A percentile compares a stretch with the other conserved stretches of the same genome.
Conservation (phyloP, 2,888 invertebrate genomes). For the Alsophila aescularia region DNA sequence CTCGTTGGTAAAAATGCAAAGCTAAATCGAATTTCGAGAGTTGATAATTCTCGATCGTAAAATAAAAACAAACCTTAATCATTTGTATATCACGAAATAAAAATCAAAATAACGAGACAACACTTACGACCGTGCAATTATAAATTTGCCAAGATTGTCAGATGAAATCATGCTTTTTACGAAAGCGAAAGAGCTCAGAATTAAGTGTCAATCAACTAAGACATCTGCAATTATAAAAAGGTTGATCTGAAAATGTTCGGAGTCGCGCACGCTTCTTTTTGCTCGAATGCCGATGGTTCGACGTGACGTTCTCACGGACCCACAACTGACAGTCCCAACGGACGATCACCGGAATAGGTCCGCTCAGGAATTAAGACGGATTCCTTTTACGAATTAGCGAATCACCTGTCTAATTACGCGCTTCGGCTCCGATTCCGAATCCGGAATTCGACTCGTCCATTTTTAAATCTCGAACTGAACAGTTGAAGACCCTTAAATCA, state of each 20-base stretch:
- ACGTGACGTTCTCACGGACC: conserved; percentile 82
- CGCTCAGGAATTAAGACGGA: conserved; percentile 66
- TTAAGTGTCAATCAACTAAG: conserved; percentile 55
- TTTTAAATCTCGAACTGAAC: conserved; percentile 27
- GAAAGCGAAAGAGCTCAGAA: conserved; percentile 48
- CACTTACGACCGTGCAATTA: conserved; percentile 27
- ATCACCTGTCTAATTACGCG: conserved; percentile 82
- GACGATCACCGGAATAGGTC: conserved; percentile 55
- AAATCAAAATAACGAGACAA: conserved; percentile 4
- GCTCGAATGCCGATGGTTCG: conserved; percentile 74
- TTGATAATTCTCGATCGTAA: not conserved
- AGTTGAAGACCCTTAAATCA: conserved; percentile 34
- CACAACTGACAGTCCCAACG: conserved; percentile 39
- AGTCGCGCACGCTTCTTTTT: conserved; percentile 61
- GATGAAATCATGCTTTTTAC: conserved; percentile 30
- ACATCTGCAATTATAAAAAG: conserved; percentile 56
- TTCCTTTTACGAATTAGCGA: conserved; percentile 80
- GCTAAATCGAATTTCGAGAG: too few relatives aligned
- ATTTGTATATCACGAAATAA: conserved; percentile 13
- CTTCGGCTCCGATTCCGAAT: conserved; percentile 57
- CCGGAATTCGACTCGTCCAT: conserved; percentile 50
- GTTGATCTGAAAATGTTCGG: conserved; percentile 53
- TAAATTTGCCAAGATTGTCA: conserved; percentile 33
- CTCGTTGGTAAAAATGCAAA: not conserved
- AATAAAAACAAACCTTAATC: not conserved